Percentiles rank a stretch among this genome's conserved stretches.
phyloP scores from a whole-genome alignment of 2,113 vertebrate species.

The Pluvialis apricaria region DNA sequence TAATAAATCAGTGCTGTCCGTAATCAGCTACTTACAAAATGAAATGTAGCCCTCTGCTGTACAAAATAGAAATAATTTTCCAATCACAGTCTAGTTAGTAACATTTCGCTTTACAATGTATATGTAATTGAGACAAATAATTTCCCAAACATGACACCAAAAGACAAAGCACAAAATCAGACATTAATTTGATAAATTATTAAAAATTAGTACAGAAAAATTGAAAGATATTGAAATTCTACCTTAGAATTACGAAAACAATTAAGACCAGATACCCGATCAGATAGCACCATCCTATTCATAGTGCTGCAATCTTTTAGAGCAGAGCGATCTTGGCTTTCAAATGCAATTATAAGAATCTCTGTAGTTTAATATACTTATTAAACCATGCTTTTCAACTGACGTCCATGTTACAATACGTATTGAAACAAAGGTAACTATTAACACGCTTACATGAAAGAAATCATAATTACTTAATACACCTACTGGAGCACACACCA shows the following conservation, averaged over 20 bases:
- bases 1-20: not conserved
- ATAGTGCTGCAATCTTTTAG: not conserved
- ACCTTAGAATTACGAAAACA: not conserved
- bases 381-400: not conserved
- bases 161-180: not conserved
- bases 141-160: not conserved
- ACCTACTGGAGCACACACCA: not conserved
- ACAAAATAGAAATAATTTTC: constrained; percentile 30
- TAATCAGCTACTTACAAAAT: not conserved
- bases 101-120: not conserved
- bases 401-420: not conserved
- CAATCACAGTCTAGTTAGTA: not conserved
- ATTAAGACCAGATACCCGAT: not conserved
- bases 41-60: constrained; percentile 51
- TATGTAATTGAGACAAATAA: not conserved
- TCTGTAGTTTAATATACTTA: not conserved
- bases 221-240: not conserved
- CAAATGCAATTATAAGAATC: not conserved
- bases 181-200: not conserved
- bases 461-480: not conserved
- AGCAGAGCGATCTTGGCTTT: not conserved
- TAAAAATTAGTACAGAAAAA: not conserved
- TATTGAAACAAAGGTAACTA: not conserved
- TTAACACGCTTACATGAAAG: not conserved
- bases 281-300: not conserved